Conservation (phyloP, 2,113 vertebrate genomes). For the Oryctolagus cuniculus region DNA sequence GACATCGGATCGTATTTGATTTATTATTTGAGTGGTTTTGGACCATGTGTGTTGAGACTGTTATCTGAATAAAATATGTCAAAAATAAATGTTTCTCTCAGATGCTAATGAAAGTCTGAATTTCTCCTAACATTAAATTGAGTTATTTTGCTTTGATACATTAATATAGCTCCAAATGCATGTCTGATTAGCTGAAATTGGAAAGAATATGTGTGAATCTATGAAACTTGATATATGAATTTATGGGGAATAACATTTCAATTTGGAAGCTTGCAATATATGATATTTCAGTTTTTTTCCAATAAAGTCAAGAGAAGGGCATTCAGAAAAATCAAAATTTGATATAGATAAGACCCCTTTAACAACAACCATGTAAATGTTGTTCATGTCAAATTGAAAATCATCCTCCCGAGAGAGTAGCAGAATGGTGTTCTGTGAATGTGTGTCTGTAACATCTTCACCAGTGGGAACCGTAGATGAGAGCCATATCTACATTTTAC, state of each 20-base stretch:
- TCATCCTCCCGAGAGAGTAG: not conserved
- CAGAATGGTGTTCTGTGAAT: not conserved
- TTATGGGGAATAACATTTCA: constrained; percentile 40
- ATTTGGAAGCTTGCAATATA: constrained; percentile 17
- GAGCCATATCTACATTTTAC: not conserved
- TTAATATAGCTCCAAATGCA: not conserved
- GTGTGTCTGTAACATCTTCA: constrained; percentile 36
- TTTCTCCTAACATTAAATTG: constrained; percentile 26
- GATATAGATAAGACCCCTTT: not conserved
- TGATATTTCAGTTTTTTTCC: constrained; percentile 8
- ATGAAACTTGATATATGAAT: not conserved
- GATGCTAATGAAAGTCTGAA: not conserved
- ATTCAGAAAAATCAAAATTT: constrained; percentile 33
- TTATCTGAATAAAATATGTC: constrained; percentile 77
- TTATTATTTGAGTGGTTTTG: constrained; percentile 75
- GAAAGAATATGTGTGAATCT: constrained; percentile 21
- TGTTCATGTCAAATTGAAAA: constrained; percentile 3
- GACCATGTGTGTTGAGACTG: constrained; percentile 64
- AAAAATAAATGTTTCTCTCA: constrained; percentile 71
- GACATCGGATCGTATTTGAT: not conserved
- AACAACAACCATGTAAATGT: not conserved
- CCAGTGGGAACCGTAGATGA: not conserved
- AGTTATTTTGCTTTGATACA: not conserved
- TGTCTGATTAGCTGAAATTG: constrained; percentile 8
- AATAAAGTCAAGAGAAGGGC: not conserved